These are phyloP conservation scores for Astreopora myriophthalma DNA, from an alignment of 64 coral and sea anemone species.

Conservation along the genomic window DNA sequence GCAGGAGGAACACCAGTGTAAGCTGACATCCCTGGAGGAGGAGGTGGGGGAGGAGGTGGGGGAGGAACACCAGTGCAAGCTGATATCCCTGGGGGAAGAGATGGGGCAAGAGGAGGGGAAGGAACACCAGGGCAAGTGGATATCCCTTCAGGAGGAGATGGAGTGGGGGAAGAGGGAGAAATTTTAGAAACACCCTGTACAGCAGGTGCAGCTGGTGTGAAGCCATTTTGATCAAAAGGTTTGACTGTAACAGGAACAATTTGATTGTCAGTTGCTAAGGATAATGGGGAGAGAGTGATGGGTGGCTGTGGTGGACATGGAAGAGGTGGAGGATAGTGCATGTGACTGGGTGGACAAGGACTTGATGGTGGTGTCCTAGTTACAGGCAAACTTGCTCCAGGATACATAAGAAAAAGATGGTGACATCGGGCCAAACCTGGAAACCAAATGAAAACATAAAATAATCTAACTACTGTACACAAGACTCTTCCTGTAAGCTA, in stretches of 20 bases:
- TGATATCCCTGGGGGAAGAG: constrained; percentile 31
- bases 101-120: constrained; percentile 49
- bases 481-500: no score
- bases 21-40: background rate
- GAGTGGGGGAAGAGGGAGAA: background rate
- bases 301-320: constrained; percentile 35
- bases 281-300: background rate
- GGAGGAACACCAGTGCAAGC: background rate
- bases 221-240: background rate
- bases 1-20: background rate
- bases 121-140: background rate
- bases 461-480: no score
- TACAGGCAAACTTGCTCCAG: constrained; percentile 10
- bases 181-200: background rate
- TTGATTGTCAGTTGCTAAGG: background rate
- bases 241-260: background rate
- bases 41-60: constrained; percentile 17
- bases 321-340: constrained; percentile 56
- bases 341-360: background rate
- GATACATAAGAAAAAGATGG: background rate
- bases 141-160: background rate
- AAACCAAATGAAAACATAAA: background rate
- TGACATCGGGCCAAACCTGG: background rate
- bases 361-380: constrained; percentile 65
- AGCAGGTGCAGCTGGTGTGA: background rate